Evolutionary conservation across 2,797 vertebrate species (phyloP), one percentile per base, ranked within the genome.

Genomic region (Oryzias dopingdopingensis): DNA sequence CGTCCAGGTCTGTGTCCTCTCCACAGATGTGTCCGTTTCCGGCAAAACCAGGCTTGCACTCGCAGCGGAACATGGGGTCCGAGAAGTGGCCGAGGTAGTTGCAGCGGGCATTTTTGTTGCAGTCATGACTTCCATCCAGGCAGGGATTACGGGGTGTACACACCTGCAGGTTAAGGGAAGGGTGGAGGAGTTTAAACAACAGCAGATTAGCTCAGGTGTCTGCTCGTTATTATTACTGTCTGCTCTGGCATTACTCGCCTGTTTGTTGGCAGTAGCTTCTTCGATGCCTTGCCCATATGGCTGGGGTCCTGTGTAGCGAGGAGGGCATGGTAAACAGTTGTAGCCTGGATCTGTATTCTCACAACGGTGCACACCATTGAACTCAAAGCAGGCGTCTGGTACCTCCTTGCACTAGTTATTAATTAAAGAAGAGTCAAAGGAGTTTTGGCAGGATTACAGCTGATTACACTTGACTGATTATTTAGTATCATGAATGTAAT

Each of bases 1-100:
- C 97, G 22, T 99, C 97, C 57, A 99, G 88, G 81, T 99, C 97
- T 0, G 96, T 96, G 79, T 99, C 97, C 87, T 99, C 97, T 54
- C 96, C 96, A 2, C 97, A 99, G 83, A 99, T 99, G n/a, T 96
- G 92, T 49, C 97, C 97, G 0, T 99, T 98, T 60, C 97, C 97
- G 3, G 97, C 96, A 6, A 95, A 99, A 42, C 97, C 97, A 0
- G 96, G 97, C 80, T 88, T 96, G 89, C 97, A 99, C 85, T 99
- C 97, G 13, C 97, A 99, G 63, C 96, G 96, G 88, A 88, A 97
- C 97, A 98, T 97, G 42, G 96, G 95, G 42, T 99, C 97, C 0
- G 94, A 91, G 24, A 97, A 97, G 73, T 96, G 95, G 56, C 97
- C 96, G n/a, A 99, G 92, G 86, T 99, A 99, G 87, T 95, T 97